phyloP scores from a whole-genome alignment of 2,888 invertebrate genomes.

The Agelastica alni region DNA sequence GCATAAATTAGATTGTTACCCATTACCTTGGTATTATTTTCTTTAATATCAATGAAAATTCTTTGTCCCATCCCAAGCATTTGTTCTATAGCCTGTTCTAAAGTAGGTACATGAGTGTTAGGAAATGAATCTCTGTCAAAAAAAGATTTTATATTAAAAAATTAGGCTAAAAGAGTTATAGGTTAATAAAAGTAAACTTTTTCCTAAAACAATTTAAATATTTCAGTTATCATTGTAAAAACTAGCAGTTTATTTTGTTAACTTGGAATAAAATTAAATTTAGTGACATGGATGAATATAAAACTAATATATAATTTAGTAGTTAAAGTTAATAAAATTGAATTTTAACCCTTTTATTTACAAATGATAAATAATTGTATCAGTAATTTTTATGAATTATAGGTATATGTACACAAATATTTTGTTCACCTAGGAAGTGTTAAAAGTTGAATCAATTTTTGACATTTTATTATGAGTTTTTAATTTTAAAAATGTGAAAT shows the following conservation, averaged over 20 bases:
- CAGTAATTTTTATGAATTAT: background rate
- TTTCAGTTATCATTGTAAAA: background rate
- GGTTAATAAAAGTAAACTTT: background rate
- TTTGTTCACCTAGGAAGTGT: no score
- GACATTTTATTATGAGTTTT: no score
- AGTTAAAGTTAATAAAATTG: no score
- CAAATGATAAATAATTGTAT: no score
- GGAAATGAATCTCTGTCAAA: constrained; percentile 65
- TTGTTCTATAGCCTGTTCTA: constrained; percentile 72
- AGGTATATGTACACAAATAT: background rate
- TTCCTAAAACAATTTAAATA: background rate
- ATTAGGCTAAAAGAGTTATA: constrained; percentile 8
- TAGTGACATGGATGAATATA: background rate
- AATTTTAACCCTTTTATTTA: no score
- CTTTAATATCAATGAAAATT: constrained; percentile 82
- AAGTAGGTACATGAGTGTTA: constrained; percentile 65
- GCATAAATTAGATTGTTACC: no score
- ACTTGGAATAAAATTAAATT: background rate
- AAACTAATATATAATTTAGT: no score
- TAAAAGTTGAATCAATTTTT: no score
- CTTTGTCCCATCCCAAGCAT: constrained; percentile 68
- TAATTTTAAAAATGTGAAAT: no score
- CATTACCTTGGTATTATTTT: constrained; percentile 64
- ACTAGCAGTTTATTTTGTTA: background rate
- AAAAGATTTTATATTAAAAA: constrained; percentile 14